A percentile compares a stretch with the other conserved stretches of the same genome.
Evolutionary conservation across 2,113 vertebrate genomes (phyloP).

Genomic region (Notothenia rossii): DNA sequence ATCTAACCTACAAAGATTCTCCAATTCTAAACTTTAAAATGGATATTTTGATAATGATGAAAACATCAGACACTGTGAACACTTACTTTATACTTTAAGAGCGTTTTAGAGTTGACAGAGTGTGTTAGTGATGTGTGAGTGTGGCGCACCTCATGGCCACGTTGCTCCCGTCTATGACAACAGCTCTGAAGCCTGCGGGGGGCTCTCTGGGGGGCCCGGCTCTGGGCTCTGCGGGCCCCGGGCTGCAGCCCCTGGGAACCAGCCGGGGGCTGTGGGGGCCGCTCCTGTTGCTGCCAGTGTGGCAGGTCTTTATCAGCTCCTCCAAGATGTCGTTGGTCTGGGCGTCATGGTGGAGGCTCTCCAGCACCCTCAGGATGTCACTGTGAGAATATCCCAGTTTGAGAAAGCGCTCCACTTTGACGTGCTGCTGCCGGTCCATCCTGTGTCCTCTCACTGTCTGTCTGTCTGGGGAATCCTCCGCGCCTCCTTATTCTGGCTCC

Average conservation of each 20-base stretch:
- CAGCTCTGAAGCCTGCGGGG: slow-evolving; percentile 78
- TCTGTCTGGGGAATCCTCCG: slow-evolving; percentile 54
- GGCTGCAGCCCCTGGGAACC: slow-evolving; percentile 82
- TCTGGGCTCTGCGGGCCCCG: background rate
- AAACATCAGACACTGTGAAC: background rate
- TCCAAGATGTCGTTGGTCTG: slow-evolving; percentile 92
- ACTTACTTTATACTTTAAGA: background rate
- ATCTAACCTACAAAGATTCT: background rate
- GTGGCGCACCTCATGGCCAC: slow-evolving; percentile 93
- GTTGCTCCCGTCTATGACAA: slow-evolving; percentile 94
- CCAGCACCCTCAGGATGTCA: slow-evolving; percentile 88
- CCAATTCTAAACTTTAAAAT: background rate
- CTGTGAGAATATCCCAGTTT: slow-evolving; percentile 88
- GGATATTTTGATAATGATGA: background rate
- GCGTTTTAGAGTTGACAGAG: background rate
- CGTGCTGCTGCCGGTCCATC: slow-evolving; percentile 81
- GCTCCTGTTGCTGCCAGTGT: slow-evolving; percentile 73
- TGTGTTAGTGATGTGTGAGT: background rate
- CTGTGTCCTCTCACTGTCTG: slow-evolving; percentile 7
- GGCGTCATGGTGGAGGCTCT: slow-evolving; percentile 86
- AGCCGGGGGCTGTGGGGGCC: slow-evolving; percentile 68
- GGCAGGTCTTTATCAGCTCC: slow-evolving; percentile 90
- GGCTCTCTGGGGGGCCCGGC: slow-evolving; percentile 40
- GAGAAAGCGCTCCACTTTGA: slow-evolving; percentile 90
- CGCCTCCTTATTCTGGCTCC: slow-evolving; percentile 56